A percentile compares a stretch with the other conserved stretches of the same genome.
These are phyloP conservation scores for Apotomis turbidana DNA, from an alignment of 2,888 invertebrate genomes.

Conservation along the genomic window DNA sequence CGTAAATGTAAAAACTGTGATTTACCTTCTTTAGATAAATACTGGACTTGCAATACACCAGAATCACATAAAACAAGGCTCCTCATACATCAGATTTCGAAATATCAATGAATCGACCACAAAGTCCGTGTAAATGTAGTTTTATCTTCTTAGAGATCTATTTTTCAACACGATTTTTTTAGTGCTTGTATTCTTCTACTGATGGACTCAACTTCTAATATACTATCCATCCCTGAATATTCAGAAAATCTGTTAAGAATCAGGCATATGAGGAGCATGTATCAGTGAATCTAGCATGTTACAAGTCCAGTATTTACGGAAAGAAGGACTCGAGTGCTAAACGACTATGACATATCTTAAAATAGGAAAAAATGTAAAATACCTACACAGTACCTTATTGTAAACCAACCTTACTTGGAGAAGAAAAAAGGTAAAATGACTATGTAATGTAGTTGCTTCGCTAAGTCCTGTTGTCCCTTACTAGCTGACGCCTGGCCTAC, in stretches of 20 bases:
- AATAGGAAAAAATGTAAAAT: conserved; percentile 55
- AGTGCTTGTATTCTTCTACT: background rate
- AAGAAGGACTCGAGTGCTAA: conserved; percentile 57
- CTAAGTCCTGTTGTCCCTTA: conserved; percentile 76
- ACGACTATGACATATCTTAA: conserved; percentile 52
- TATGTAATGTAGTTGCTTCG: conserved; percentile 65
- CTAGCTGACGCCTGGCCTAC: conserved; percentile 74
- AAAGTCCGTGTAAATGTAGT: too few relatives aligned
- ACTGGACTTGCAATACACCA: conserved; percentile 5
- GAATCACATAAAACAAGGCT: background rate
- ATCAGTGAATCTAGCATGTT: conserved; percentile 12
- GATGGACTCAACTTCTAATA: background rate
- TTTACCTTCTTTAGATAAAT: conserved; percentile 39
- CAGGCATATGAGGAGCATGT: background rate
- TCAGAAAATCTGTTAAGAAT: background rate
- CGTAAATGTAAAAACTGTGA: conserved; percentile 77
- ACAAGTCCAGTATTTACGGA: conserved; percentile 10
- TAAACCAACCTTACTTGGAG: conserved; percentile 69
- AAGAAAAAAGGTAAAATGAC: conserved; percentile 60
- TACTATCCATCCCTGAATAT: background rate
- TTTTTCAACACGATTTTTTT: too few relatives aligned
- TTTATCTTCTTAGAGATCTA: too few relatives aligned
- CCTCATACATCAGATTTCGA: background rate
- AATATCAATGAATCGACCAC: background rate
- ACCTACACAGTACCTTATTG: conserved; percentile 73